Conservation (phyloP, 2,888 invertebrate genomes). For the Horisme vitalbata region DNA sequence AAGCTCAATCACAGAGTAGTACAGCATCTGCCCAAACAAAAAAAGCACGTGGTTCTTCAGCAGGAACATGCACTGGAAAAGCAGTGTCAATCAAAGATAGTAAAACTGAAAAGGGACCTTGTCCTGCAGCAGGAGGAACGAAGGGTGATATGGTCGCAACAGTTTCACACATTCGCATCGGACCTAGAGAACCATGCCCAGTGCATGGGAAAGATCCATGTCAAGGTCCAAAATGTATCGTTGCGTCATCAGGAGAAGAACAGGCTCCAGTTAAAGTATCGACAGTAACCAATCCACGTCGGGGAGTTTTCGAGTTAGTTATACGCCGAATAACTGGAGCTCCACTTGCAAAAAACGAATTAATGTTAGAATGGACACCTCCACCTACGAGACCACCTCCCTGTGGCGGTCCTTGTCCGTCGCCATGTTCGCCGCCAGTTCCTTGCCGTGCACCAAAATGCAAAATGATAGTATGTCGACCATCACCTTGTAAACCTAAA, state of each 20-base stretch:
- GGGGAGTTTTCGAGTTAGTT: constrained; percentile 73
- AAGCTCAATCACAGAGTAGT: constrained; percentile 31
- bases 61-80: constrained; percentile 45
- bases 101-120: no score
- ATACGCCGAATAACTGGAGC: constrained; percentile 67
- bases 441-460: constrained; percentile 53
- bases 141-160: constrained; percentile 63
- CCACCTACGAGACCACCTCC: constrained; percentile 54
- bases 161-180: constrained; percentile 67
- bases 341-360: constrained; percentile 69
- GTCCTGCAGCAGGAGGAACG: constrained; percentile 41
- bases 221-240: constrained; percentile 62
- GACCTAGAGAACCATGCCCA: constrained; percentile 60
- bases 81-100: constrained; percentile 58
- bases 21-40: constrained; percentile 45
- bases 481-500: constrained; percentile 48
- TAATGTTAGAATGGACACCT: constrained; percentile 76
- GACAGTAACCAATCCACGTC: constrained; percentile 61
- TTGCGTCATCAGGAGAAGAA: constrained; percentile 48
- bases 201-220: constrained; percentile 58
- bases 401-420: constrained; percentile 45
- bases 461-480: constrained; percentile 55
- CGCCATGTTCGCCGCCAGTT: constrained; percentile 36
- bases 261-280: constrained; percentile 64
- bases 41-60: constrained; percentile 34